Evolutionary conservation across 2,113 vertebrate genomes (phyloP), one percentile per base, ranked within the genome.

Genomic region (Macrotus californicus): DNA sequence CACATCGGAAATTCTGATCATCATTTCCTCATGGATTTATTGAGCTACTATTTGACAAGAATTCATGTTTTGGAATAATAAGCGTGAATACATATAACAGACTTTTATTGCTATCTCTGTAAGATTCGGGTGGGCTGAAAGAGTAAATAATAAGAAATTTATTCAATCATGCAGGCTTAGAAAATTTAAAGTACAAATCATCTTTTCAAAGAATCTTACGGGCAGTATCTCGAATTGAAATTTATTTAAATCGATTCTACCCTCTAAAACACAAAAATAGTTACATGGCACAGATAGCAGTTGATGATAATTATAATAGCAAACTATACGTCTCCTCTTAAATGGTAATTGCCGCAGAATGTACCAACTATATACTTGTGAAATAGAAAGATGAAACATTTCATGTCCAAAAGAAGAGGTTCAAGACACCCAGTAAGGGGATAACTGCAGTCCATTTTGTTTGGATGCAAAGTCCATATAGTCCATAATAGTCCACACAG

Each of bases 11-110:
- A 97, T 95, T 96, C 93, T 93, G 84, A 95, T 94, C 83, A 95
- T 87, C 72, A 95, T 96, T 92, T 95, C 50, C 97, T 89, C 86
- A 90, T 93, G 75, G 93, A 96, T 95, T 97, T 96, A 95, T 94
- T 96, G 96, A 93, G 4, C 79, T 54, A 76, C 89, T 87, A 96
- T 94, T 97, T 90, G 89, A 91, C 77, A 98, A 96, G 89, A 59
- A 89, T 94, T 96, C 4, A 96, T 91, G 94, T 97, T 96, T 96
- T 91, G 26, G 14, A 96, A 96, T 97, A 97, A 96, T 76, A 82
- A 88, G 10, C 26, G 52, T 96, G 4, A 48, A 41, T 90, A 80
- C 87, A 87, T 43, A 50, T 59, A 93, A 64, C 0, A 67, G 72
- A 80, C 36, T 31, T 31, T 85, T 64, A 36, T 77, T 89, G 26